Evolutionary conservation across 2,797 vertebrate genomes (phyloP), one percentile per base, ranked within the genome.

Genomic region (Leptoclinus maculatus): DNA sequence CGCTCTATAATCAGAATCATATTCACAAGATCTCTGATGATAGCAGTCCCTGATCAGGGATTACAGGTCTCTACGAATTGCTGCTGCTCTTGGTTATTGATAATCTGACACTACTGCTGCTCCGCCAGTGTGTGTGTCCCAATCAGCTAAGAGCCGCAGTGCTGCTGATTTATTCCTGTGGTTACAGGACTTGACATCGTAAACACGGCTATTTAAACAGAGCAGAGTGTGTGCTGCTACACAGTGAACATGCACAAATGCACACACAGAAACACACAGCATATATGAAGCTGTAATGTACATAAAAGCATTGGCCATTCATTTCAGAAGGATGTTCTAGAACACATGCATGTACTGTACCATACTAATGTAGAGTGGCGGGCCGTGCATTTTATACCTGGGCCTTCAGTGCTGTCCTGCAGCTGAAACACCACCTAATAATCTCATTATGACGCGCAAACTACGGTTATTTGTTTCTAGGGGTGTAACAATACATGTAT

Each of bases 121-220:
- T 56, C 56, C 36, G n/a, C 65, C 38, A 25, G 45, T 78, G 62
- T 67, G 51, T 32, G 66, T 66, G 69, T 68, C 25, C 58, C 79
- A 86, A 87, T 89, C 78, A 82, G 74, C 81, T 82, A 87, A 85
- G 59, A 86, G 85, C 83, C 7, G 32, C 82, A 77, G 79, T 66
- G 53, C 81, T 53, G 41, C 74, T 79, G 80, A 89, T 88, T 84
- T 83, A 87, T 88, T 54, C 39, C 25, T 23, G 27, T 67, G 64
- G 60, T 81, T 76, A 86, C 58, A 83, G 69, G 74, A 67, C 65
- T 78, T 78, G 68, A 83, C 32, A 17, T 73, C 67, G 81, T 84
- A 67, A 78, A 88, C 66, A 67, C 66, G 63, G 58, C 67, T 73
- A 79, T 76, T 87, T 81, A 78, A 85, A 72, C 65, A 74, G 25